Evolutionary conservation across 2,888 invertebrate species (phyloP), one percentile per base, ranked within the genome.

Genomic region (Epistrophe grossulariae): DNA sequence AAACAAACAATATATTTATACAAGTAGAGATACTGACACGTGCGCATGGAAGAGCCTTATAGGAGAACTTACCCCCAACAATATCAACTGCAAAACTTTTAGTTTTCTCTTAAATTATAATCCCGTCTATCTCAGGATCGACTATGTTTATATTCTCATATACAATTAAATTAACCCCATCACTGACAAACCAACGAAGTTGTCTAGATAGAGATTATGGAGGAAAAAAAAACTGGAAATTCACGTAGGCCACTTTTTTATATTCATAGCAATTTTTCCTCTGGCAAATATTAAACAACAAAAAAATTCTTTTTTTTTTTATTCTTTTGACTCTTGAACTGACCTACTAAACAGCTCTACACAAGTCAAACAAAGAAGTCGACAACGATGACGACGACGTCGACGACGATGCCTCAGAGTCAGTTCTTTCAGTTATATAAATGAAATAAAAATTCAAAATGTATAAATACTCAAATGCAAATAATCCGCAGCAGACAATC

Each of bases 401-500:
- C n/a, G 28, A 8, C 9, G 55, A 55, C n/a, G 55, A 31, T 55
- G 55, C 72, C 64, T 38, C 17, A 13, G 55, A 70, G 70, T 68
- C 50, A 40, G 40, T n/a, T 31, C 28, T 62, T 62, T 59, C 31
- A 78, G 38, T 50, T 11, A 35, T n/a, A n/a, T 28, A 52, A 59
- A 59, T 40, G n/a, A 66, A 66, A 70, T 31, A 40, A 31, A 71
- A 35, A 59, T 57, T 38, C 38, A 72, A 60, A 72, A 55, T 43
- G 43, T 62, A 62, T 24, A 72, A 59, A 72, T 50, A 45, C 31
- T 17, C 70, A 73, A 78, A 57, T 59, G 68, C 70, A 84, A 79
- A 74, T 50, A 79, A 79, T 76, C 59, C 66, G 66, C 74, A 84
- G 50, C 71, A 84, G 84, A 71, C 84, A 79, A 79, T 79, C 50